Conservation (phyloP, 2,888 invertebrate genomes). For the Trypoxylon attenuatum region DNA sequence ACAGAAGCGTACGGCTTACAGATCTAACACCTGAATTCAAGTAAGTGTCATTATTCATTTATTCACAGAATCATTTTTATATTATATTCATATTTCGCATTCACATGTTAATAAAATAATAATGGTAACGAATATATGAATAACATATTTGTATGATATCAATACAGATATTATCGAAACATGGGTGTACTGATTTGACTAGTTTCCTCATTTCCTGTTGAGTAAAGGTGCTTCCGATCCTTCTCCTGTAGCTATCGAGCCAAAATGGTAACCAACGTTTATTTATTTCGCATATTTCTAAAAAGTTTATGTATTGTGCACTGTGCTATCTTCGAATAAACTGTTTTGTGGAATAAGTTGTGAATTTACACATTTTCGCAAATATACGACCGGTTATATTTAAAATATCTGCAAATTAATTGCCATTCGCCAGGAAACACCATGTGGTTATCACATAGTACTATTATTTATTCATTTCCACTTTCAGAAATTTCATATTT, state of each 20-base stretch:
- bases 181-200: slow-evolving; percentile 34
- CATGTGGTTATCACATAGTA: slow-evolving; percentile 30
- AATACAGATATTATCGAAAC: too few species aligned
- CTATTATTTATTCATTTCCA: neutral
- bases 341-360: neutral
- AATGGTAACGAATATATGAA: too few species aligned
- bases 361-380: neutral
- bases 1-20: too few species aligned
- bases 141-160: too few species aligned
- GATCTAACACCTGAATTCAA: too few species aligned
- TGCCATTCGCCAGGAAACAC: neutral
- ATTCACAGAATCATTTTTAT: too few species aligned
- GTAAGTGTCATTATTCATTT: too few species aligned
- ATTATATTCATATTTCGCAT: too few species aligned
- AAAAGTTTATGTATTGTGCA: neutral
- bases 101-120: too few species aligned
- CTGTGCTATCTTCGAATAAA: neutral
- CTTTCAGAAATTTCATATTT: neutral
- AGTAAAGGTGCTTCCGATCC: slow-evolving; percentile 43
- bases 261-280: slow-evolving; percentile 59
- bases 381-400: neutral
- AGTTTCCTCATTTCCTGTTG: neutral
- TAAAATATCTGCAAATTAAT: neutral
- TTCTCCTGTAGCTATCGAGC: slow-evolving; percentile 52
- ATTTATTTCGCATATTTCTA: slow-evolving; percentile 24